phyloP scores from a whole-genome alignment of 2,113 vertebrate species.

The Lonchura striata region DNA sequence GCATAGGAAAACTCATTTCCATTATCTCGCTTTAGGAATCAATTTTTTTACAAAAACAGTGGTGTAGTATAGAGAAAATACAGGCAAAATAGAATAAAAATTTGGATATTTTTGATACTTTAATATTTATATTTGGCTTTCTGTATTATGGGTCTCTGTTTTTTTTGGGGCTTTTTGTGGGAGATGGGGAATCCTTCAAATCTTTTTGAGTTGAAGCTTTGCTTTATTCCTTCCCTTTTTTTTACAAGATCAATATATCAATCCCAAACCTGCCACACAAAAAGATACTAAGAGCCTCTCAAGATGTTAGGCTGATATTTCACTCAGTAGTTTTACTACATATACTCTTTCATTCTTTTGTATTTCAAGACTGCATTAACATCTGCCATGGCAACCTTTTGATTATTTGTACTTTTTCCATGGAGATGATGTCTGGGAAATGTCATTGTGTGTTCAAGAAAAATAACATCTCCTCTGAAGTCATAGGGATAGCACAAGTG shows the following conservation, averaged over 20 bases:
- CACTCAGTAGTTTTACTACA: background rate
- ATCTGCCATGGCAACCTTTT: background rate
- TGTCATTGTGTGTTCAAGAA: slow-evolving; percentile 15
- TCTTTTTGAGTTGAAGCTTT: background rate
- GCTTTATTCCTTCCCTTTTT: background rate
- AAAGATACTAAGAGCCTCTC: background rate
- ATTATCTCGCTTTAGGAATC: background rate
- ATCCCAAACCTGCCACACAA: background rate
- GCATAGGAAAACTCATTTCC: background rate
- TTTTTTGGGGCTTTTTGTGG: background rate
- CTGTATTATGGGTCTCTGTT: background rate
- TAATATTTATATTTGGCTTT: background rate
- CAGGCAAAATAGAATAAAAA: background rate
- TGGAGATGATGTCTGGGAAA: background rate
- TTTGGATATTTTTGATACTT: background rate
- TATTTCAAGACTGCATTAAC: background rate
- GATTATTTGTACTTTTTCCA: background rate
- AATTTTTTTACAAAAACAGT: background rate
- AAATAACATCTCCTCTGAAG: slow-evolving; percentile 10
- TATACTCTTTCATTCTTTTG: background rate
- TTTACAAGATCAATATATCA: background rate
- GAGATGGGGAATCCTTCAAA: rapidly evolving
- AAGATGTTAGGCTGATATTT: background rate
- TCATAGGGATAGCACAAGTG: background rate
- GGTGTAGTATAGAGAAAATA: background rate